Conservation (phyloP, 2,888 invertebrate genomes). For the Diabrotica balteata region DNA sequence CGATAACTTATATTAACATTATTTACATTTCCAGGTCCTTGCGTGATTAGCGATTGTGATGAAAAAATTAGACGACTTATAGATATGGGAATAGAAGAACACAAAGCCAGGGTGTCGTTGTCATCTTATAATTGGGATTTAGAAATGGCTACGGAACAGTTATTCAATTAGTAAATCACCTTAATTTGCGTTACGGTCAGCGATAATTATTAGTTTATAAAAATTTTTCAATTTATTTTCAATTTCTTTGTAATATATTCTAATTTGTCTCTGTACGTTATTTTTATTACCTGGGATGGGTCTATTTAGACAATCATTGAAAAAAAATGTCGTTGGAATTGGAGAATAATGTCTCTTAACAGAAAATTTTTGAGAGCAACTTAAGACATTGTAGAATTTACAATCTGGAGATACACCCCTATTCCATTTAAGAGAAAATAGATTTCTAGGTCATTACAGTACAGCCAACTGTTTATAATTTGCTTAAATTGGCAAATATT, state of each 20-base stretch:
- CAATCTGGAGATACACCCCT: too few species aligned
- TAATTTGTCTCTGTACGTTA: too few species aligned
- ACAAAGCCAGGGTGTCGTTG: constrained; percentile 86
- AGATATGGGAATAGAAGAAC: constrained; percentile 94
- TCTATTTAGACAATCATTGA: too few species aligned
- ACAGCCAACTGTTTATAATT: too few species aligned
- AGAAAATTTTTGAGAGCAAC: too few species aligned
- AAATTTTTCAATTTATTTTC: constrained; percentile 8
- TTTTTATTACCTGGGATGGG: too few species aligned
- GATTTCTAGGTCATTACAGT: too few species aligned
- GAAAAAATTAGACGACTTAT: constrained; percentile 85
- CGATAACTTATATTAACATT: constrained; percentile 12
- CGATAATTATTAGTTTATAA: constrained; percentile 35
- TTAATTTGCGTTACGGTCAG: constrained; percentile 39
- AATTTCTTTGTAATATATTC: constrained; percentile 23
- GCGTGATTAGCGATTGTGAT: constrained; percentile 80
- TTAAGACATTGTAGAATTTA: too few species aligned
- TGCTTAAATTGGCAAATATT: too few species aligned
- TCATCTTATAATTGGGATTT: constrained; percentile 94
- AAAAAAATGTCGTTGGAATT: too few species aligned
- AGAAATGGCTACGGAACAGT: constrained; percentile 88
- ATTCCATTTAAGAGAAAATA: too few species aligned
- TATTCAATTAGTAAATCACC: constrained; percentile 74
- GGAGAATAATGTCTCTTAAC: too few species aligned
- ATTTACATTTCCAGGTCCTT: constrained; percentile 66